Conservation (phyloP, 2,888 invertebrate species). For the Synergus laeviventris region DNA sequence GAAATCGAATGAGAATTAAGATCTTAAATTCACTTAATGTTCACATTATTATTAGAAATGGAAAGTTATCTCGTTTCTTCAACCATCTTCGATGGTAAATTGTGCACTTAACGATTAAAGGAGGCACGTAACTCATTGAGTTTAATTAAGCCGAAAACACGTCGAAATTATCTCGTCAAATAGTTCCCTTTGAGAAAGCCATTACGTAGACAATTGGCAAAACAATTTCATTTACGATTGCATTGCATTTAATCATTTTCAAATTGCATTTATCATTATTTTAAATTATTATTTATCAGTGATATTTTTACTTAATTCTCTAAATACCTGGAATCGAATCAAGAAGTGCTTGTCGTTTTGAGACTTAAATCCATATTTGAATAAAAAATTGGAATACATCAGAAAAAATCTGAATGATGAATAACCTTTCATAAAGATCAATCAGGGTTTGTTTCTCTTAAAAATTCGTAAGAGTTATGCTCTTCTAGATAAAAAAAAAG, state of each 20-base stretch:
- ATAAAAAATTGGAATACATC: neutral
- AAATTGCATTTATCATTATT: neutral
- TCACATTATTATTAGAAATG: conserved; percentile 26
- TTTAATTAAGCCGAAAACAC: conserved; percentile 6
- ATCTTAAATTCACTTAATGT: neutral
- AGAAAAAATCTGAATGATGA: neutral
- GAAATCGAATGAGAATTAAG: conserved; percentile 3
- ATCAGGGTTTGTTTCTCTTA: neutral
- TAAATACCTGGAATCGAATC: neutral
- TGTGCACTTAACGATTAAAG: conserved; percentile 2
- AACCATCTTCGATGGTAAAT: neutral
- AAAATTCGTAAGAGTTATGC: neutral
- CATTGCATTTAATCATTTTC: neutral
- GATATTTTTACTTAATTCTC: neutral
- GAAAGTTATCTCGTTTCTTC: conserved; percentile 26
- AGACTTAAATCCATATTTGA: neutral
- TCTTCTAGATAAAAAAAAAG: neutral
- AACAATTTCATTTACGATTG: neutral
- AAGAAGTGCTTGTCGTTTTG: neutral
- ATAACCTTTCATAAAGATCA: neutral
- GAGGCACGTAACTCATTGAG: neutral
- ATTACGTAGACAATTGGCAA: neutral
- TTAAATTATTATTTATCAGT: neutral
- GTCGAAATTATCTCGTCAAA: neutral
- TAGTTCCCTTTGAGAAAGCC: neutral